A percentile compares a stretch with the other conserved stretches of the same genome.
phyloP scores from a whole-genome alignment of 2,888 invertebrate species.

The Drosophila nr. fundita region DNA sequence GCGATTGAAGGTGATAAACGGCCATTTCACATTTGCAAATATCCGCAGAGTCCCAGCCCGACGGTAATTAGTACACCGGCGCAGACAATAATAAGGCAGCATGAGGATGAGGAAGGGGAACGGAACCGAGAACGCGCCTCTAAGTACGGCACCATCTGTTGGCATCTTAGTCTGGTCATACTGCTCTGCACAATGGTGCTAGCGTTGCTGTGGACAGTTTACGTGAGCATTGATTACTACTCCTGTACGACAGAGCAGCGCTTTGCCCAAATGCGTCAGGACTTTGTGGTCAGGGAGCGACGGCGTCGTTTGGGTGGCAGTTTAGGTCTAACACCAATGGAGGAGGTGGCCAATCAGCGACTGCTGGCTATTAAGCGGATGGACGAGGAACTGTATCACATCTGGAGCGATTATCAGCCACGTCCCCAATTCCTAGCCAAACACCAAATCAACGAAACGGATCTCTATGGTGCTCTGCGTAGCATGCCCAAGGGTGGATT shows the following conservation, averaged over 20 bases:
- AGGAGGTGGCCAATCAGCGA: conserved; percentile 85
- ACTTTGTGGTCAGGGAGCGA: conserved; percentile 28
- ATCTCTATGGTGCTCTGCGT: conserved; percentile 88
- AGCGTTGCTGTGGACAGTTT: conserved; percentile 32
- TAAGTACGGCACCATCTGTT: conserved; percentile 41
- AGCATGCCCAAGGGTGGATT: conserved; percentile 90
- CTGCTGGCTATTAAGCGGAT: conserved; percentile 86
- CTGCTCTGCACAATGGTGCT: conserved; percentile 41
- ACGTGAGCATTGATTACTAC: conserved; percentile 29
- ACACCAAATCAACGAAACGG: conserved; percentile 82
- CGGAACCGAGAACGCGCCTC: background rate
- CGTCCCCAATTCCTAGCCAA: conserved; percentile 40
- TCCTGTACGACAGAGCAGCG: conserved; percentile 28
- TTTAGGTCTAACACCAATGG: conserved; percentile 77
- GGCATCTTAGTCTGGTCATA: conserved; percentile 46
- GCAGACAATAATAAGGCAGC: background rate
- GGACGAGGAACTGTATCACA: conserved; percentile 85
- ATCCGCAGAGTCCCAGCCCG: background rate
- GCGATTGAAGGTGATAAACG: conserved; percentile 15
- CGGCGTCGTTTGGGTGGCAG: conserved; percentile 61
- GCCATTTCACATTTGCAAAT: conserved; percentile 8
- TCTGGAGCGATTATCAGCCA: conserved; percentile 44
- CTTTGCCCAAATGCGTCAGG: conserved; percentile 15
- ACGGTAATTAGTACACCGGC: background rate
- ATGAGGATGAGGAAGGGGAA: background rate